Base-by-base conservation (phyloP, 2,888 invertebrate genomes). In the Acrobasis repandana region DNA sequence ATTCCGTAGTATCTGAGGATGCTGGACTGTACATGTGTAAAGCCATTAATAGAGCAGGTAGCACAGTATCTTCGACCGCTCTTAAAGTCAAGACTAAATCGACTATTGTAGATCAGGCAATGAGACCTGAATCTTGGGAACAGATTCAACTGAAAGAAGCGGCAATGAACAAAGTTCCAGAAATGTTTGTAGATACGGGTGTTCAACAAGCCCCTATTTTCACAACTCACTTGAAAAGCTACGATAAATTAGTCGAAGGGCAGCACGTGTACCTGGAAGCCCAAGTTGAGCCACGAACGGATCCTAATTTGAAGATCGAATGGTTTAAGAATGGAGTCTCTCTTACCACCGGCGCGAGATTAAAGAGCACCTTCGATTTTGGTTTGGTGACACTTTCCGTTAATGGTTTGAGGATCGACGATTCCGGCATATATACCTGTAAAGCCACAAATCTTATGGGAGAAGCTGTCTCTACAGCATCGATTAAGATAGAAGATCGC, bases 311-410 rank as follows among this genome's bases (percentile, higher is more conserved):
- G 47, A 94, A 95, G 63, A 95, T 97, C 61, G 98, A 98, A 84
- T 98, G 98, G 98, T 98, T 96, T 86, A 97, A 97, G 80, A 98
- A 98, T 80, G 97, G 97, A n/a, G 88, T 96, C 52, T 94, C 96
- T 0, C 92, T 98, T 16, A 96, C 96, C 63, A 97, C 97, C 63
- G 97, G 97, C 69, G 96, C 98, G 43, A 94, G 99, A 71, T 94
- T 98, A 66, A 96, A 97, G 79, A 98, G 98, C 72, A 97, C 98
- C 33, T 98, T 99, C 79, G 99, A 99, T 83, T 99, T 99, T 86
- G 99, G 99, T 56, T 94, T 98, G 64, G 99, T 99, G 0, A 97
- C 98, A 0, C 88, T 98, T 34, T 97, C 98, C 15, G 96, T 98
- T 64, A 97, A 97, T 78, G 95, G 97, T 2, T 79, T 98, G 50